phyloP scores from a whole-genome alignment of 2,888 invertebrate species.

The Steinernema carpocapsae region DNA sequence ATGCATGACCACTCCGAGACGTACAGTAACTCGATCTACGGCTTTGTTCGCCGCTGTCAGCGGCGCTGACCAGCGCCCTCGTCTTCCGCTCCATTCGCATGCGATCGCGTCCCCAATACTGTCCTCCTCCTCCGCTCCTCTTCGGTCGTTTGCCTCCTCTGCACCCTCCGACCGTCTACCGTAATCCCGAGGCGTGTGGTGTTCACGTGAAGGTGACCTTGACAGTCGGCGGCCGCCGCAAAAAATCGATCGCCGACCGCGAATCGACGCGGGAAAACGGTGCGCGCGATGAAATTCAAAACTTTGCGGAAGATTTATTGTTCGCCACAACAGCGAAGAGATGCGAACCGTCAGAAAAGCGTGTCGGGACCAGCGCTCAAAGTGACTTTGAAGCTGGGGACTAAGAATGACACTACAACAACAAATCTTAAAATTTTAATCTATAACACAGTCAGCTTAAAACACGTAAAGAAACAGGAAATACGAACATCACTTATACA shows the following conservation, averaged over 20 bases:
- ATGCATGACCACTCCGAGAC: neutral
- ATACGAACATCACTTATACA: neutral
- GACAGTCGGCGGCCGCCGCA: slow-evolving; percentile 18
- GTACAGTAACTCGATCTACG: slow-evolving; percentile 32
- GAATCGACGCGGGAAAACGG: slow-evolving; percentile 12
- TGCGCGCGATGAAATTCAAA: neutral
- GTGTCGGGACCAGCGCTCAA: neutral
- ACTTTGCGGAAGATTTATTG: neutral
- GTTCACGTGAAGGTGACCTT: slow-evolving; percentile 15
- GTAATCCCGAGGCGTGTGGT: neutral
- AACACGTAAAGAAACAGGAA: no score
- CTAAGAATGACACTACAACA: no score
- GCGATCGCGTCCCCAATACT: slow-evolving; percentile 22
- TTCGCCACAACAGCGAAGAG: neutral
- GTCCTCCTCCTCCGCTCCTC: neutral
- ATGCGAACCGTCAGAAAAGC: neutral
- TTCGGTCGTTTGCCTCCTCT: slow-evolving; percentile 20
- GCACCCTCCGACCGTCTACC: neutral
- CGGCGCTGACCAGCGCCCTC: slow-evolving; percentile 11
- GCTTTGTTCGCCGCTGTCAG: slow-evolving; percentile 19
- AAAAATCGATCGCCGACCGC: neutral
- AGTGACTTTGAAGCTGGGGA: no score
- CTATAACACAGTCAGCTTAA: no score
- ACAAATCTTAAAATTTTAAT: no score
- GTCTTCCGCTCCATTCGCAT: slow-evolving; percentile 27